Evolutionary conservation across 1,140 invertebrate genomes (phyloP).

Genomic region (Formica exsecta): DNA sequence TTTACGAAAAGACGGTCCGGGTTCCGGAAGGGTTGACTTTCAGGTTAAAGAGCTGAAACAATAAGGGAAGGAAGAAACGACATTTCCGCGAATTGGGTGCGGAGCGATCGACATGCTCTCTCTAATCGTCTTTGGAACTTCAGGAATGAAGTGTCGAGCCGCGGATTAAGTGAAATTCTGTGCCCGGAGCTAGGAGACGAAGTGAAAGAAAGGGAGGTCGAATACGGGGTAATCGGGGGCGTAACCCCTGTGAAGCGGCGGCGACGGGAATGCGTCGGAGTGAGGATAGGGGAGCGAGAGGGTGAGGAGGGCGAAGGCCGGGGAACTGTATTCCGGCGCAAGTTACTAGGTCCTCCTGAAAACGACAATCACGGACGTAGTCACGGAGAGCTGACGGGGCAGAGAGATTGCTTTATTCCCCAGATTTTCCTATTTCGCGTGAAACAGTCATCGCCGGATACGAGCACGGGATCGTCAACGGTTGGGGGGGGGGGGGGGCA

Average conservation of each 20-base stretch:
- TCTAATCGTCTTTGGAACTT: constrained; percentile 58
- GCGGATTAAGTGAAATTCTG: constrained; percentile 48
- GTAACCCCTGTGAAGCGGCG: not conserved
- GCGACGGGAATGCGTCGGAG: not conserved
- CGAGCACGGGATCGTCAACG: not conserved
- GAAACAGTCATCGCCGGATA: constrained; percentile 44
- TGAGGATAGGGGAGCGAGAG: not conserved
- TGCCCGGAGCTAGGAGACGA: not conserved
- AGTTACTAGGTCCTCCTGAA: constrained; percentile 48
- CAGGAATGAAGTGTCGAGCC: constrained; percentile 40
- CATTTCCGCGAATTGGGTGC: constrained; percentile 38
- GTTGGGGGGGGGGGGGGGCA: no score
- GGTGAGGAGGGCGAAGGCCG: not conserved
- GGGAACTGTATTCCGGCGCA: constrained; percentile 37
- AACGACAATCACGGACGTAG: constrained; percentile 56
- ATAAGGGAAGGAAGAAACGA: not conserved
- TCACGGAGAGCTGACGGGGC: constrained; percentile 55
- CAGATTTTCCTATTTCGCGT: constrained; percentile 58
- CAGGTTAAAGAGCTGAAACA: constrained; percentile 21
- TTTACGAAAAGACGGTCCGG: not conserved
- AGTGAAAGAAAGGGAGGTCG: constrained; percentile 51
- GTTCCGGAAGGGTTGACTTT: constrained; percentile 28
- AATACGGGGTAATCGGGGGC: not conserved
- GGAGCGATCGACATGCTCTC: constrained; percentile 44
- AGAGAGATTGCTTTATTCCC: constrained; percentile 61